Evolutionary conservation across 2,797 vertebrate genomes (phyloP), one percentile per base, ranked within the genome.

Genomic region (Melanogrammus aeglefinus): DNA sequence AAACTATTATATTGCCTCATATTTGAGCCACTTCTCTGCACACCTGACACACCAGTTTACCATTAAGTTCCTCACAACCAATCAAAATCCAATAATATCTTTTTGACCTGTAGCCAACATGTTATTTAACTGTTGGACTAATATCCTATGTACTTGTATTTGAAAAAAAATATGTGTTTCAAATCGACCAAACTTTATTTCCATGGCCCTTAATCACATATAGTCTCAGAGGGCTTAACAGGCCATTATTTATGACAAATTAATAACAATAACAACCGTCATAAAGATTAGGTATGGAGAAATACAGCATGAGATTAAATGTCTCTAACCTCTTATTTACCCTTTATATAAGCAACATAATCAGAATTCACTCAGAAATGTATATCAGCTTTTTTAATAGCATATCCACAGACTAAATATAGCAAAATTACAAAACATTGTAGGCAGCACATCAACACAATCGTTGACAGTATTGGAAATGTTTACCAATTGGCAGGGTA

Each of bases 221-320:
- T 39, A 39, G 38, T 39, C 7, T 10, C 38, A 39, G 12, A 39
- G 38, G 38, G 38, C 38, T 39, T 39, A 39, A 39, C 38, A 39
- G 38, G 38, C 38, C 9, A 9, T 39, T 39, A 10, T 39, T 39
- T 39, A 90, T 41, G 87, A 91, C 85, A 91, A 79, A 84, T 79
- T 36, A 89, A 27, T 24, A 90, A 83, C 80, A 85, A 81, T 83
- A 90, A 93, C 76, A 78, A 85, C 78, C 83, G 78, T 78, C 76
- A 86, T 21, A 51, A 87, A 81, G 75, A 77, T 78, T 82, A 74
- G 79, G 79, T 84, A 87, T 76, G 72, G 72, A 51, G 12, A 75
- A 83, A 72, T 18, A 72, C 75, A 69, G 70, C 74, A 8, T 76
- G 81, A 27, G 57, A n/a, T 24, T 66, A 66, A 57, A 66, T n/a